Conservation (phyloP, 2,113 vertebrate species). For the Oncorhynchus masou region DNA sequence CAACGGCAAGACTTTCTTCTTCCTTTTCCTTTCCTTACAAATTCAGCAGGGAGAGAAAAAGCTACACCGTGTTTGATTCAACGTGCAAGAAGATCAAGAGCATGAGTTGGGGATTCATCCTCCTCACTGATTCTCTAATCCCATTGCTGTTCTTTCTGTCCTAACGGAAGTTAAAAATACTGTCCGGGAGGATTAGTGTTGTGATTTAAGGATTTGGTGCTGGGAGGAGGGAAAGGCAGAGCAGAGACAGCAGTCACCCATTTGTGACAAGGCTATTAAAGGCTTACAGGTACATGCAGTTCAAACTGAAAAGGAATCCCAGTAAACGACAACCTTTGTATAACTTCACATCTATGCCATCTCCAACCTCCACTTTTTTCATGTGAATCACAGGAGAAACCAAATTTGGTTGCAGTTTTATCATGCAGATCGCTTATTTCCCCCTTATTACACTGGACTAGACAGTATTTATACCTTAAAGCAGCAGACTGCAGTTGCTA, state of each 20-base stretch:
- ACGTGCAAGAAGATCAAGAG: conserved; percentile 52
- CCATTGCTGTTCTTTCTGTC: conserved; percentile 74
- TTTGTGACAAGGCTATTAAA: conserved; percentile 40
- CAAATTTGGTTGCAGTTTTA: too few species aligned
- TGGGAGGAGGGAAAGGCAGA: conserved; percentile 44
- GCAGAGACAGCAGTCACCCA: conserved; percentile 30
- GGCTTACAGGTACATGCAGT: conserved; percentile 18
- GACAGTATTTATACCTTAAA: too few species aligned
- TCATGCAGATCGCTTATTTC: too few species aligned
- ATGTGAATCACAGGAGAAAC: too few species aligned
- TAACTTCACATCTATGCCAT: background rate
- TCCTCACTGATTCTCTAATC: conserved; percentile 74
- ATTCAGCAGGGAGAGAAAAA: conserved; percentile 23
- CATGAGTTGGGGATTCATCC: conserved; percentile 62
- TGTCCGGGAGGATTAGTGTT: conserved; percentile 71
- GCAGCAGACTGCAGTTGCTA: too few species aligned
- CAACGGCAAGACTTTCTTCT: too few species aligned
- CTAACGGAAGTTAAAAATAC: conserved; percentile 79
- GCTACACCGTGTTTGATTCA: conserved; percentile 39
- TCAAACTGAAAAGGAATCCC: background rate
- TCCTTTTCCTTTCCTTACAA: background rate
- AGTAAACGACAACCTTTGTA: background rate
- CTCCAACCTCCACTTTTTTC: too few species aligned
- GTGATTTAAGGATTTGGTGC: conserved; percentile 73
- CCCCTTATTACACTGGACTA: too few species aligned